These are phyloP conservation scores for Synergus gifuensis DNA, from an alignment of 2,888 invertebrate species.

Conservation along the genomic window DNA sequence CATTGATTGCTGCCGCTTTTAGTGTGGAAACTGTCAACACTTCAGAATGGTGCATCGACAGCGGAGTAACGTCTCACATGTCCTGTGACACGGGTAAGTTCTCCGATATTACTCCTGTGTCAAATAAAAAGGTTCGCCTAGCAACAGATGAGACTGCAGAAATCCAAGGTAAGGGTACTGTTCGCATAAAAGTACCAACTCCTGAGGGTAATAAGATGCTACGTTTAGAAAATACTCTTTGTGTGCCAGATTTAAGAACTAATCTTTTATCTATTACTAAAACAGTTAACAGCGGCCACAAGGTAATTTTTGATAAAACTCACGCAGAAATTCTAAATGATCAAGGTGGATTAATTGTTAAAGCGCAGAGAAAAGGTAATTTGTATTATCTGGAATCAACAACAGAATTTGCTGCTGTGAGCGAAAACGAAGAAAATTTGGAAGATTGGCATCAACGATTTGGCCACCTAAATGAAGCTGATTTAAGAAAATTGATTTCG, in stretches of 20 bases:
- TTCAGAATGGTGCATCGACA: slow-evolving; percentile 48
- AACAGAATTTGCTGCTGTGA: slow-evolving; percentile 26
- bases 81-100: slow-evolving; percentile 46
- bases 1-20: slow-evolving; percentile 37
- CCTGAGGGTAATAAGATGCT: slow-evolving; percentile 33
- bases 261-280: slow-evolving; percentile 52
- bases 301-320: slow-evolving; percentile 42
- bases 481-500: slow-evolving; percentile 42
- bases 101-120: slow-evolving; percentile 26
- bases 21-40: slow-evolving; percentile 24
- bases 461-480: slow-evolving; percentile 53
- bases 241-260: slow-evolving; percentile 49
- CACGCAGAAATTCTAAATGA: slow-evolving; percentile 41
- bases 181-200: slow-evolving; percentile 39
- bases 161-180: slow-evolving; percentile 47
- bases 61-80: slow-evolving; percentile 53
- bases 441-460: slow-evolving; percentile 54
- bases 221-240: slow-evolving; percentile 47
- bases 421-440: slow-evolving; percentile 31
- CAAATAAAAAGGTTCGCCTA: slow-evolving; percentile 45
- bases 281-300: slow-evolving; percentile 45
- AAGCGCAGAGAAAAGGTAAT: slow-evolving; percentile 40
- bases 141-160: slow-evolving; percentile 46
- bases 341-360: slow-evolving; percentile 38
- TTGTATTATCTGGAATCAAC: slow-evolving; percentile 39